phyloP scores from a whole-genome alignment of 1,140 invertebrate genomes.

The Trichonephila clavipes region DNA sequence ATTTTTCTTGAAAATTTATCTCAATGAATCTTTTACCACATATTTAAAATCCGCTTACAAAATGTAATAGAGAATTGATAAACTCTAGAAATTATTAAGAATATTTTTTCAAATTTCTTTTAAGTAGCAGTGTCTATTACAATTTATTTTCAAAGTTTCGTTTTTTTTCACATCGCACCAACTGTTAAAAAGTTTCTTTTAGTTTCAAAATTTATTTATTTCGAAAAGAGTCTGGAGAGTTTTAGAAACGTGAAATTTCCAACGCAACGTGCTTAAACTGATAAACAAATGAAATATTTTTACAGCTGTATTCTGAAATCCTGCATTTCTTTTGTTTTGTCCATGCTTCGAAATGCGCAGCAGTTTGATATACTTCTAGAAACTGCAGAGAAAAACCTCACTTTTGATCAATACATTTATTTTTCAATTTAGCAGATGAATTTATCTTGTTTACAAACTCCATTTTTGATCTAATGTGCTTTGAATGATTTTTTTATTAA shows the following conservation, averaged over 20 bases:
- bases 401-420: not conserved
- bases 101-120: too few relatives aligned
- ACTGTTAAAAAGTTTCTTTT: too few relatives aligned
- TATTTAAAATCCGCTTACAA: too few relatives aligned
- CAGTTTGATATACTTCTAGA: not conserved
- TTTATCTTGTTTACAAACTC: not conserved
- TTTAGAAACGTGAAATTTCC: not conserved
- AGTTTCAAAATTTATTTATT: not conserved
- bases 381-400: not conserved
- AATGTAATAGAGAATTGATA: too few relatives aligned
- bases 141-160: not conserved
- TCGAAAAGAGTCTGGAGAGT: not conserved
- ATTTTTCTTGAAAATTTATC: too few relatives aligned
- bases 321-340: not conserved
- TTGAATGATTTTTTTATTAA: not conserved
- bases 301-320: not conserved
- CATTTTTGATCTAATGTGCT: not conserved
- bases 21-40: too few relatives aligned
- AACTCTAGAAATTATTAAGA: too few relatives aligned
- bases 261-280: not conserved
- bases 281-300: not conserved
- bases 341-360: not conserved
- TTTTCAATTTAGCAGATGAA: not conserved
- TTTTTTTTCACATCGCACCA: not conserved
- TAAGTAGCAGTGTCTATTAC: too few relatives aligned